A percentile compares a stretch with the other conserved stretches of the same genome.
Conservation (phyloP, 2,797 vertebrate species). For the Rhodeus uyekii region DNA sequence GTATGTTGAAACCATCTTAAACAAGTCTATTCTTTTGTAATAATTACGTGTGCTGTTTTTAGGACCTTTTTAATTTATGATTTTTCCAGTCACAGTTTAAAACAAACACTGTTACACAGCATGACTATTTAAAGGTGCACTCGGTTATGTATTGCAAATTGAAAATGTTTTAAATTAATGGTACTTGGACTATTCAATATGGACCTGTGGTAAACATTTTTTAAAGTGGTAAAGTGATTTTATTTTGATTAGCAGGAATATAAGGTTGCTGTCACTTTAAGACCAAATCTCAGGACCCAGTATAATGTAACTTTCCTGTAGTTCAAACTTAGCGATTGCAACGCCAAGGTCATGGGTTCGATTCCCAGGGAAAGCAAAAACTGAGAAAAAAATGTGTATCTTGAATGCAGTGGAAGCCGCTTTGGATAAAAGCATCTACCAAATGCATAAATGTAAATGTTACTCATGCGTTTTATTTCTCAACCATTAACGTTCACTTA, state of each 20-base stretch:
- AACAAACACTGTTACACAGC: background rate
- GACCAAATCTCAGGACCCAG: background rate
- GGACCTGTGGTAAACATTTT: too few relatives aligned
- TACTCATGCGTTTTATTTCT: background rate
- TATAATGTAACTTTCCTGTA: too few relatives aligned
- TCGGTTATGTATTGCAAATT: background rate
- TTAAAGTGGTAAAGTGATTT: too few relatives aligned
- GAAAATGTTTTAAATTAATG: background rate
- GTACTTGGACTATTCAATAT: too few relatives aligned
- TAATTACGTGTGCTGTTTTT: slow-evolving; percentile 9
- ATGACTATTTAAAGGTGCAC: background rate
- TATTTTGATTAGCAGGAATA: too few relatives aligned
- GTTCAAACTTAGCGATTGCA: too few relatives aligned
- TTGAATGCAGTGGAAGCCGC: too few relatives aligned
- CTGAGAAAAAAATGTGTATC: too few relatives aligned
- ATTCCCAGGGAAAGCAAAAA: too few relatives aligned
- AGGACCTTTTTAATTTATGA: background rate
- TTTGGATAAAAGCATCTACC: too few relatives aligned
- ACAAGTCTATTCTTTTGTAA: background rate
- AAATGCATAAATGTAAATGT: too few relatives aligned
- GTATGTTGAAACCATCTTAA: background rate
- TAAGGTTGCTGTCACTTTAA: background rate
- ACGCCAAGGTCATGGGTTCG: too few relatives aligned
- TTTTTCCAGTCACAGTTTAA: background rate
- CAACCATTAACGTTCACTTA: background rate